phyloP scores from a whole-genome alignment of 2,888 invertebrate species.

The Trachelus iudaicus region DNA sequence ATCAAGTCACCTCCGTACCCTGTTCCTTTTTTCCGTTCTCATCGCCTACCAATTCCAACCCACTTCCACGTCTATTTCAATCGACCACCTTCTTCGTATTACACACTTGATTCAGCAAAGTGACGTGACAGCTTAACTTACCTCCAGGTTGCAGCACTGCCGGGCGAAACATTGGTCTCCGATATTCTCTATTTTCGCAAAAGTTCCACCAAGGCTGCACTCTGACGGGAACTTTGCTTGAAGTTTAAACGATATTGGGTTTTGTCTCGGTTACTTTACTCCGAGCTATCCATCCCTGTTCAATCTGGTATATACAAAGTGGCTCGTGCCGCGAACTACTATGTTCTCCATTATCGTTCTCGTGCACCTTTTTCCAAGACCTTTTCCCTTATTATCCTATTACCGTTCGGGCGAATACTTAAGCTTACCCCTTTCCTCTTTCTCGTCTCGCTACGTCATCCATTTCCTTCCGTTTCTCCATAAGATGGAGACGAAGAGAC shows the following conservation, averaged over 20 bases:
- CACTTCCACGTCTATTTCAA: background rate
- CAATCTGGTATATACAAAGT: background rate
- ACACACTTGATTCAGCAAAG: background rate
- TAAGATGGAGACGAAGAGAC: background rate
- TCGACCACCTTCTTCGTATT: background rate
- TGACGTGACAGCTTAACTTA: background rate
- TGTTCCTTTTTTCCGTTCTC: background rate
- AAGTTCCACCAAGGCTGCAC: background rate
- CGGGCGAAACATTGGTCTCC: background rate
- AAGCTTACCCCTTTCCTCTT: background rate
- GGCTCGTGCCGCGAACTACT: background rate
- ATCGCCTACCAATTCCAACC: background rate
- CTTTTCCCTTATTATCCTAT: background rate
- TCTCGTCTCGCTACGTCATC: background rate
- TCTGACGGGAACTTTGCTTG: slow-evolving; percentile 14
- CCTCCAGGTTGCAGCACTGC: background rate
- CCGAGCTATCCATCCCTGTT: slow-evolving; percentile 42
- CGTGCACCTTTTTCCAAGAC: background rate
- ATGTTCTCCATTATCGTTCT: background rate
- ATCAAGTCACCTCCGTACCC: background rate
- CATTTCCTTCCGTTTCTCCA: background rate
- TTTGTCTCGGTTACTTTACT: slow-evolving; percentile 29
- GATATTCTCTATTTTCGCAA: slow-evolving; percentile 29
- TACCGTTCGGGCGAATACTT: background rate
- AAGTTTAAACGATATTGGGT: slow-evolving; percentile 22